Evolutionary conservation across 1,140 invertebrate species (phyloP).

Genomic region (Acyrthosiphon pisum): DNA sequence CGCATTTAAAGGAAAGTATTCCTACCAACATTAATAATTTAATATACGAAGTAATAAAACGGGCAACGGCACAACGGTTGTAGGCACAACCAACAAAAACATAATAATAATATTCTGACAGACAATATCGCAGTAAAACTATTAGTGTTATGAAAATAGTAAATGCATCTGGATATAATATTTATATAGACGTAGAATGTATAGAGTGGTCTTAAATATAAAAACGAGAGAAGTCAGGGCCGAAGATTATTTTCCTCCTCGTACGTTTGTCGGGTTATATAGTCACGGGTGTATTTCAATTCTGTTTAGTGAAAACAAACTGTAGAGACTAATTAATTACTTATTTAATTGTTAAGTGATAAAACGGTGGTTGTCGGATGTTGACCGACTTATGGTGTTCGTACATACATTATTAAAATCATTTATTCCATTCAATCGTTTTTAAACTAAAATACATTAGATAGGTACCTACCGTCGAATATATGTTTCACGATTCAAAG

Average conservation of each 20-base stretch:
- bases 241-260: background rate
- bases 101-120: background rate
- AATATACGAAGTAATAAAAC: background rate
- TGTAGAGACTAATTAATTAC: background rate
- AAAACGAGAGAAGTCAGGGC: background rate
- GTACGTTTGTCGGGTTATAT: background rate
- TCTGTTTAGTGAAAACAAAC: background rate
- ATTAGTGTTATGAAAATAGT: background rate
- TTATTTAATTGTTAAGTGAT: background rate
- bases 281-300: background rate
- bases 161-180: too few species aligned
- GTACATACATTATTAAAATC: background rate
- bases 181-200: background rate
- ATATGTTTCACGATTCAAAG: background rate
- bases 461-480: background rate
- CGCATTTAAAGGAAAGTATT: background rate
- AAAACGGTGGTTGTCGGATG: background rate
- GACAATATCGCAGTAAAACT: background rate
- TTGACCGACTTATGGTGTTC: background rate
- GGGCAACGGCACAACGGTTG: background rate
- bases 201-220: background rate
- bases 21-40: background rate
- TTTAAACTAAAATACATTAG: background rate
- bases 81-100: background rate
- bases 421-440: conserved; percentile 6